phyloP scores from a whole-genome alignment of 2,888 invertebrate species.

The Atethmia centrago region DNA sequence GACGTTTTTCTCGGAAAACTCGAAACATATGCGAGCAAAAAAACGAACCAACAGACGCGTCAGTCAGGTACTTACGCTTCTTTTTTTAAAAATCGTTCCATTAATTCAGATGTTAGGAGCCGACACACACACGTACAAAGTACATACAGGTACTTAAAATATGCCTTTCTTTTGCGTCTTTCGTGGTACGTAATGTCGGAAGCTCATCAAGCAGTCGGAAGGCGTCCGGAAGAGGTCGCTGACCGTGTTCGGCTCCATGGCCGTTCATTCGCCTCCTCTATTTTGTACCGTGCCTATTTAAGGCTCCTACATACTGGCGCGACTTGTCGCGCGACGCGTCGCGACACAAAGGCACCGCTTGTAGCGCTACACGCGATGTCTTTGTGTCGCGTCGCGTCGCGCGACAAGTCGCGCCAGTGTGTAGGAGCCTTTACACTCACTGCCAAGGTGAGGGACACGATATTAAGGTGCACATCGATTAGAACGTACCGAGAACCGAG shows the following conservation, averaged over 20 bases:
- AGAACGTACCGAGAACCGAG: constrained; percentile 46
- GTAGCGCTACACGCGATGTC: too few relatives aligned
- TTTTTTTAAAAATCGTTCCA: constrained; percentile 27
- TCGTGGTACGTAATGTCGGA: constrained; percentile 73
- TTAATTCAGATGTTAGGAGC: constrained; percentile 26
- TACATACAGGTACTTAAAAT: constrained; percentile 40
- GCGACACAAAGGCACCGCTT: too few relatives aligned
- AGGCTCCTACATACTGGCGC: too few relatives aligned
- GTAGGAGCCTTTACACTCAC: too few relatives aligned
- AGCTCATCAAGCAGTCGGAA: constrained; percentile 81
- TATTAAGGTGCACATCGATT: constrained; percentile 59
- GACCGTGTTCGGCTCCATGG: constrained; percentile 85
- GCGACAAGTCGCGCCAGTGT: too few relatives aligned
- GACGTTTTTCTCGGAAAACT: constrained; percentile 42
- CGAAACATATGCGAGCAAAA: constrained; percentile 27
- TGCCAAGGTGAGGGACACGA: constrained; percentile 86
- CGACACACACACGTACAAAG: constrained; percentile 6
- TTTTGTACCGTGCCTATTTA: constrained; percentile 73
- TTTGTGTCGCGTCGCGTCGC: too few relatives aligned
- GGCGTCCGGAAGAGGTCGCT: constrained; percentile 80
- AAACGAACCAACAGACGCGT: constrained; percentile 11
- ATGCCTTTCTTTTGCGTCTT: constrained; percentile 58
- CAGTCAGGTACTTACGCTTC: neutral
- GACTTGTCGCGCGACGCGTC: too few relatives aligned
- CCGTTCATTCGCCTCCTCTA: constrained; percentile 82